phyloP scores from a whole-genome alignment of 2,113 vertebrate species.

The Fulmarus glacialis region DNA sequence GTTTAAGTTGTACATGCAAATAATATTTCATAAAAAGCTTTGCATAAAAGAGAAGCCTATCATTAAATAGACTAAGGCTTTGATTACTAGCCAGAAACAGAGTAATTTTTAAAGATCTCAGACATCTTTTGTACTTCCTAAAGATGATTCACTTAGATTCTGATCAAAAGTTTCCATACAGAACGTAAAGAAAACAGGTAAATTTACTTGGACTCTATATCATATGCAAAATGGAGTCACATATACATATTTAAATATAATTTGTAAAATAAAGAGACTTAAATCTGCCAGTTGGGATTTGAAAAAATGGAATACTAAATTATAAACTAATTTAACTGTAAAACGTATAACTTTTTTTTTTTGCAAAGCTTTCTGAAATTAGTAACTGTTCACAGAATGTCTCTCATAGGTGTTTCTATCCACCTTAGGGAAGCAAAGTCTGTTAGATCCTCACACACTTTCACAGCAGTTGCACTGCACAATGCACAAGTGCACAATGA shows the following conservation, averaged over 20 bases:
- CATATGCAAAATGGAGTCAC: not conserved
- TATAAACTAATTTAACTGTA: not conserved
- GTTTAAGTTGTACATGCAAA: not conserved
- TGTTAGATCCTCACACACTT: not conserved
- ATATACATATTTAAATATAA: not conserved
- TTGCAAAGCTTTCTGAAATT: not conserved
- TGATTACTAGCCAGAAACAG: not conserved
- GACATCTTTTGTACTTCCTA: not conserved
- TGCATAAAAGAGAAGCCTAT: not conserved
- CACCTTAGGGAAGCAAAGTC: not conserved
- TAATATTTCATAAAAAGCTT: not conserved
- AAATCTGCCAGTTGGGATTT: not conserved
- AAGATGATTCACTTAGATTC: not conserved
- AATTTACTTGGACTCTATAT: not conserved
- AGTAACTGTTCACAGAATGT: not conserved
- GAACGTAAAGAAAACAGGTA: not conserved
- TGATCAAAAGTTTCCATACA: conserved; percentile 7
- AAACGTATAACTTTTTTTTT: not conserved
- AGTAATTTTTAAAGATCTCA: not conserved
- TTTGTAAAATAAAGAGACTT: not conserved
- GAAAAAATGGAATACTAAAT: not conserved
- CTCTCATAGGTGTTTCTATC: conserved; percentile 17
- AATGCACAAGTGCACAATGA: not conserved
- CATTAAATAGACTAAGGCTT: not conserved
- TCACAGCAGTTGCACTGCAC: not conserved